Evolutionary conservation across 2,113 vertebrate species (phyloP).

Genomic region (Callipepla squamata): DNA sequence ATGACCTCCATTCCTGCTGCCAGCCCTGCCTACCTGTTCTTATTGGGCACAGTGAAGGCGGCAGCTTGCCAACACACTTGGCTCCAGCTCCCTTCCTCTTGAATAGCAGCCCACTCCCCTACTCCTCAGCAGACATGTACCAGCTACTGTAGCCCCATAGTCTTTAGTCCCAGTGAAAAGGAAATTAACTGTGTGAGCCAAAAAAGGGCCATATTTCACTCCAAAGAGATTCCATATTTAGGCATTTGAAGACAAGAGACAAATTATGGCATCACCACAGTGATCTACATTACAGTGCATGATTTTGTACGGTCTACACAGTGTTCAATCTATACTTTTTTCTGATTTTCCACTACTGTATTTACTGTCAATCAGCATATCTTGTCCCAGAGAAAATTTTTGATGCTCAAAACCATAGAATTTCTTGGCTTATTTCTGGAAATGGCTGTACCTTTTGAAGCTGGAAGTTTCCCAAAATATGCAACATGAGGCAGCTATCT

Average conservation of each 20-base stretch:
- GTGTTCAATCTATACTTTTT: background rate
- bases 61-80: background rate
- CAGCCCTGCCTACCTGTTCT: background rate
- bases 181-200: background rate
- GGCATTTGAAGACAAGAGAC: background rate
- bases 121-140: background rate
- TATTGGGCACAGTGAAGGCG: fast-evolving
- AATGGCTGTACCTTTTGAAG: background rate
- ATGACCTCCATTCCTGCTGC: fast-evolving
- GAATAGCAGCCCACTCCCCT: fast-evolving
- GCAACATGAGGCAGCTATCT: background rate
- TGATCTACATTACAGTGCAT: background rate
- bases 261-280: background rate
- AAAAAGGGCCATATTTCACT: background rate
- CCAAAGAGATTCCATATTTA: background rate
- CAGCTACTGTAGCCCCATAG: background rate
- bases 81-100: fast-evolving
- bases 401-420: background rate
- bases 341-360: background rate
- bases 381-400: background rate
- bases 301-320: too few relatives aligned
- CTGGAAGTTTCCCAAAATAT: background rate
- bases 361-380: background rate
- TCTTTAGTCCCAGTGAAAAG: background rate
- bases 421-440: background rate